Percentiles rank a stretch among this genome's conserved stretches.
Conservation (phyloP, 1,140 invertebrate genomes). For the Antheraea pernyi region DNA sequence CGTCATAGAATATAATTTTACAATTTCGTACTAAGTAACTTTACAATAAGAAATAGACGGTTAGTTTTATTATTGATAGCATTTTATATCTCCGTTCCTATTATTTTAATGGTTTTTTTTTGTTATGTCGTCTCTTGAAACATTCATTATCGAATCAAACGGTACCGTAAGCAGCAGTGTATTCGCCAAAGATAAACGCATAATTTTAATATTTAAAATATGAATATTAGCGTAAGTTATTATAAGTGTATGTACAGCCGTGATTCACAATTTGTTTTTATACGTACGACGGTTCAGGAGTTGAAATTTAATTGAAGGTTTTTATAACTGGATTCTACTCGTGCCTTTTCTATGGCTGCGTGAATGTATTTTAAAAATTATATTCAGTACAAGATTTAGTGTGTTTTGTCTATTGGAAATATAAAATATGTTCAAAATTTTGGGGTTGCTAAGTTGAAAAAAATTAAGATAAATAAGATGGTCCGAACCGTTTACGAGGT, state of each 20-base stretch:
- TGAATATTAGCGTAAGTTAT: constrained; percentile 36
- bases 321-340: not conserved
- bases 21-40: not conserved
- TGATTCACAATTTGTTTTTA: constrained; percentile 1
- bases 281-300: not conserved
- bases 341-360: no score
- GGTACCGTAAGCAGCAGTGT: constrained; percentile 72
- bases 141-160: constrained; percentile 30
- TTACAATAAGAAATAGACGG: not conserved
- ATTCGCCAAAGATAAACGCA: constrained; percentile 77
- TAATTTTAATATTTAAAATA: constrained; percentile 54
- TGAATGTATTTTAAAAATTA: no score
- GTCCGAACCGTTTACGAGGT: no score
- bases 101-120: not conserved
- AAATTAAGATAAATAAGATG: no score
- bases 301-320: not conserved
- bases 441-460: no score
- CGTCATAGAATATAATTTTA: not conserved
- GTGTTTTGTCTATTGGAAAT: no score
- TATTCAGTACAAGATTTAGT: no score
- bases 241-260: constrained; percentile 26
- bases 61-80: not conserved
- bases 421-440: no score
- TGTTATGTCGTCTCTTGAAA: constrained; percentile 36
- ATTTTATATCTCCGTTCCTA: not conserved